These are phyloP conservation scores for Rhinophrynus dorsalis DNA, from an alignment of 2,797 vertebrate species.

Conservation along the genomic window DNA sequence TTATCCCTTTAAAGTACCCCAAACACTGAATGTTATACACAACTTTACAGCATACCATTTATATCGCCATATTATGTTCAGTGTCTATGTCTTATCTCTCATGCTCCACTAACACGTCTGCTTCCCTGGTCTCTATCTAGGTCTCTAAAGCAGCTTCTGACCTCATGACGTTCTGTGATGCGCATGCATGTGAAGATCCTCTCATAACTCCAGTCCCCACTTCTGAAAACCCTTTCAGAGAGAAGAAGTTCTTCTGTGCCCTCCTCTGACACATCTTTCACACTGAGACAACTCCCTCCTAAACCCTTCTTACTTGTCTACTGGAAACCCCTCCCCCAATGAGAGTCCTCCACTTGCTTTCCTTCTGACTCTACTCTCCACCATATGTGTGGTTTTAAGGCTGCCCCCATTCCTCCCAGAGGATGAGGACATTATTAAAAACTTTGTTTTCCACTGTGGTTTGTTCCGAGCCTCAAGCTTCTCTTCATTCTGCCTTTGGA, in stretches of 20 bases:
- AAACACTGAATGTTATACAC: too few species aligned
- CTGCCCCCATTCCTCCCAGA: conserved; percentile 1
- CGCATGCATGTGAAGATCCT: conserved; percentile 67
- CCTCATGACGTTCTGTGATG: conserved; percentile 68
- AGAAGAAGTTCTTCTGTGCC: conserved; percentile 73
- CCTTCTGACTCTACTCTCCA: background rate
- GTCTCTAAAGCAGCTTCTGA: conserved; percentile 71
- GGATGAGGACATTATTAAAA: conserved; percentile 1
- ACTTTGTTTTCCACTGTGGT: background rate
- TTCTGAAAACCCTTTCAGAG: conserved; percentile 70
- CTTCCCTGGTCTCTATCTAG: too few species aligned
- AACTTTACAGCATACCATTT: too few species aligned
- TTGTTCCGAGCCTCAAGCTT: background rate
- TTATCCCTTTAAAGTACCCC: too few species aligned
- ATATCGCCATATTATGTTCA: too few species aligned
- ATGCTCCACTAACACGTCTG: too few species aligned
- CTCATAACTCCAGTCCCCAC: conserved; percentile 71
- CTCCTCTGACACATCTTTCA: conserved; percentile 62
- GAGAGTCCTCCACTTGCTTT: background rate
- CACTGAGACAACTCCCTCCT: background rate
- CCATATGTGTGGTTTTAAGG: conserved; percentile 2
- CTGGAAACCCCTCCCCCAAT: background rate
- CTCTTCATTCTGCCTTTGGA: background rate
- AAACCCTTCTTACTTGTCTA: background rate
- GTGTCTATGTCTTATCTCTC: too few species aligned